Evolutionary conservation across 2,888 invertebrate genomes (phyloP).

Genomic region (Endomychus coccineus): DNA sequence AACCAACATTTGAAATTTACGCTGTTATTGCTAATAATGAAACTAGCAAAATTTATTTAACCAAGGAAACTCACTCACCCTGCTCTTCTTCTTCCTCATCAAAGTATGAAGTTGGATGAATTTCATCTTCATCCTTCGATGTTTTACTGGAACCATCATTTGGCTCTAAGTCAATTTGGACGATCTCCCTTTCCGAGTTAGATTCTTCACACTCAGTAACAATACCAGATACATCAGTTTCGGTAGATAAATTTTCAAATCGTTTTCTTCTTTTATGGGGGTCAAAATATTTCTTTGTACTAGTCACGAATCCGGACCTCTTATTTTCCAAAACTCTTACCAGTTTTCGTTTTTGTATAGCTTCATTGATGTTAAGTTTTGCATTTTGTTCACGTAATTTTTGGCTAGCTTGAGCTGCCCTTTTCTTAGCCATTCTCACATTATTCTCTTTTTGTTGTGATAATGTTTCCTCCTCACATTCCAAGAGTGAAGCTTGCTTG

Average conservation of each 20-base stretch:
- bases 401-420: constrained; percentile 40
- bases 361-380: constrained; percentile 19
- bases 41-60: too few relatives aligned
- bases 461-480: constrained; percentile 34
- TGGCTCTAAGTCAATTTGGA: neutral
- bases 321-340: constrained; percentile 45
- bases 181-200: constrained; percentile 8
- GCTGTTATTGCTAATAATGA: too few relatives aligned
- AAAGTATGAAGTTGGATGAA: too few relatives aligned
- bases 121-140: too few relatives aligned
- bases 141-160: neutral
- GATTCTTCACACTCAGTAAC: constrained; percentile 11
- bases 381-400: constrained; percentile 31
- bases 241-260: constrained; percentile 7
- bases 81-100: too few relatives aligned
- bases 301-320: constrained; percentile 41
- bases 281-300: constrained; percentile 19
- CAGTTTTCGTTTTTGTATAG: constrained; percentile 33
- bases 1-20: too few relatives aligned
- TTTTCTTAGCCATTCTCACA: constrained; percentile 35
- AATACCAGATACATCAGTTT: constrained; percentile 12
- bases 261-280: constrained; percentile 3
- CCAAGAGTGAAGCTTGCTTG: constrained; percentile 40
- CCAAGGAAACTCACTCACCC: too few relatives aligned
- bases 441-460: constrained; percentile 28